Percentiles rank a stretch among this genome's conserved stretches.
These are phyloP conservation scores for Platyrinchus mystaceus DNA, from an alignment of 2,797 vertebrate species.

Conservation along the genomic window DNA sequence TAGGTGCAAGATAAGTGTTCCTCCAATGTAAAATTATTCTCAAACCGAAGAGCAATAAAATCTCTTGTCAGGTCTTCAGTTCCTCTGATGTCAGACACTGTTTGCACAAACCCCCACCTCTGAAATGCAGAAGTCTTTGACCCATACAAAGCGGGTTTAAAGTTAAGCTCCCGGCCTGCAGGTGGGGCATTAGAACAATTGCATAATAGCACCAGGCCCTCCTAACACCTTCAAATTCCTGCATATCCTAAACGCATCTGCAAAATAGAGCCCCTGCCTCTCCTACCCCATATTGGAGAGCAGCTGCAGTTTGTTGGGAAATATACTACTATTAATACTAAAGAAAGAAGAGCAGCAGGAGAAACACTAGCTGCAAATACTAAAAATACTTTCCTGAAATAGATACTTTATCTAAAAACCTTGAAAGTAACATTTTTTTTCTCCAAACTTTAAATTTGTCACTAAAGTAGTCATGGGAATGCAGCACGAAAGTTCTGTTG, in stretches of 20 bases:
- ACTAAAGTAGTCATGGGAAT: neutral
- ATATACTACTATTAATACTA: neutral
- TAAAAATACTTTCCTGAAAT: neutral
- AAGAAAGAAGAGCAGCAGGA: neutral
- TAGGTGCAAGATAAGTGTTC: neutral
- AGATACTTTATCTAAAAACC: neutral
- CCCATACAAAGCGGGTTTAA: neutral
- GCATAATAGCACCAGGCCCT: neutral
- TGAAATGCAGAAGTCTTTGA: neutral
- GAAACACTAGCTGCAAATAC: neutral
- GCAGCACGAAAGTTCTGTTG: neutral
- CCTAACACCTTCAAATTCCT: neutral
- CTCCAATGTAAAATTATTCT: neutral
- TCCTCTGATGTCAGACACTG: neutral
- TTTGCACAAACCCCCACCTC: neutral
- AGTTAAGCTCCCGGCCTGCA: slow-evolving; percentile 2
- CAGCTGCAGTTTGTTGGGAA: neutral
- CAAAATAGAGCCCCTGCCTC: neutral
- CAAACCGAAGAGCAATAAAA: neutral
- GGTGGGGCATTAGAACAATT: neutral
- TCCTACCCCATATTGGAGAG: neutral
- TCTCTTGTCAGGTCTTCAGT: neutral
- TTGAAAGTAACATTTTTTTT: neutral
- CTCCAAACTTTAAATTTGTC: neutral
- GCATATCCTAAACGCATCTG: neutral